Percentiles rank a stretch among this genome's conserved stretches.
Evolutionary conservation across 2,888 invertebrate species (phyloP).

Genomic region (Pristionchus arcanus): DNA sequence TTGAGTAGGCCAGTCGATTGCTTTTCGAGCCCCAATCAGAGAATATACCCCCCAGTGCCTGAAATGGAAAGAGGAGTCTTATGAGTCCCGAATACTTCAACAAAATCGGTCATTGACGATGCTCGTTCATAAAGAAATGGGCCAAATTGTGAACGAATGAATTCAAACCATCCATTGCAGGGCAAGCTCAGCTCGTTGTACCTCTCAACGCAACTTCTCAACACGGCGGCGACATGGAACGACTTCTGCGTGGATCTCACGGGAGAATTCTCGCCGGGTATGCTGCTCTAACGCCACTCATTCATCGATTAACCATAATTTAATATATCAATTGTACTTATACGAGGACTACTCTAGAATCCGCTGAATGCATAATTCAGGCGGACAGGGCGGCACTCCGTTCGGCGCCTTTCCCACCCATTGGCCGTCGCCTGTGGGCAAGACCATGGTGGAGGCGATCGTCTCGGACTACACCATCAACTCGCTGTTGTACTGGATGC

Average conservation of each 20-base stretch:
- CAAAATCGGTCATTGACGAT: too few relatives aligned
- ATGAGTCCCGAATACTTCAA: too few relatives aligned
- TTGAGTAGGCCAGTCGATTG: too few relatives aligned
- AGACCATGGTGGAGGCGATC: slow-evolving; percentile 72
- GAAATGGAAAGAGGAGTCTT: too few relatives aligned
- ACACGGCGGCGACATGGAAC: slow-evolving; percentile 71
- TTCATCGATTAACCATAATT: background rate
- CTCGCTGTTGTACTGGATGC: slow-evolving; percentile 74
- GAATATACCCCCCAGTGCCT: too few relatives aligned
- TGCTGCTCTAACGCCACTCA: background rate
- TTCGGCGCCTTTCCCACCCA: slow-evolving; percentile 76
- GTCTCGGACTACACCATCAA: slow-evolving; percentile 75
- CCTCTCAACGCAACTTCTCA: slow-evolving; percentile 71
- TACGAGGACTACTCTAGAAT: too few relatives aligned
- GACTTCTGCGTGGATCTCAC: slow-evolving; percentile 75
- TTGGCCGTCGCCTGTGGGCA: slow-evolving; percentile 69
- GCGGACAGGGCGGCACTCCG: slow-evolving; percentile 70
- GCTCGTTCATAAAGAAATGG: too few relatives aligned
- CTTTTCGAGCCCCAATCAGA: too few relatives aligned
- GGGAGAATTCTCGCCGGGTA: slow-evolving; percentile 71
- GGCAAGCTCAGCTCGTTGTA: slow-evolving; percentile 72
- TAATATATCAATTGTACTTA: too few relatives aligned
- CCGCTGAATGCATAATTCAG: too few relatives aligned
- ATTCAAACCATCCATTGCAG: slow-evolving; percentile 45
- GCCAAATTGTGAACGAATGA: background rate